These are phyloP conservation scores for Cantharis rufa DNA, from an alignment of 2,888 invertebrate species.

Conservation along the genomic window DNA sequence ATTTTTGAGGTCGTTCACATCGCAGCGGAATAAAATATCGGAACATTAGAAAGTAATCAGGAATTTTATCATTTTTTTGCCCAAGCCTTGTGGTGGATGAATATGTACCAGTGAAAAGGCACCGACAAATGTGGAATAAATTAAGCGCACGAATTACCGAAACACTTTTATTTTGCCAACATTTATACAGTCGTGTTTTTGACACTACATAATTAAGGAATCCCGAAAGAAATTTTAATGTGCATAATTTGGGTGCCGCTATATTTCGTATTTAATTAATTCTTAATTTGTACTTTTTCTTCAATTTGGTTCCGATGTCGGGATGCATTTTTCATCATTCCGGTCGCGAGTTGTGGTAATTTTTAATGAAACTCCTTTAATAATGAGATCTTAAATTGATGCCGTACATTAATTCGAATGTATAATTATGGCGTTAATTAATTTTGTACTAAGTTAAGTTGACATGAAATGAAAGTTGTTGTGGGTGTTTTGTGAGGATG, in stretches of 20 bases:
- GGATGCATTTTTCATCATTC: not conserved
- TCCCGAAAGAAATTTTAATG: not conserved
- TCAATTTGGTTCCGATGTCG: not conserved
- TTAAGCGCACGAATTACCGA: not conserved
- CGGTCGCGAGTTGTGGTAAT: not conserved
- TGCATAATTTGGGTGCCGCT: not conserved
- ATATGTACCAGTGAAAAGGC: not conserved
- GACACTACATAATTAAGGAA: not conserved
- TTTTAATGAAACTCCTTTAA: not conserved
- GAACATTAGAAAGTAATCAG: not conserved
- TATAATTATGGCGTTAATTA: not conserved
- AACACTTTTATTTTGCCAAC: not conserved
- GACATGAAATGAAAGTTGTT: constrained; percentile 3
- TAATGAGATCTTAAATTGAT: not conserved
- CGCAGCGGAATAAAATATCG: not conserved
- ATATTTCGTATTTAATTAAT: not conserved
- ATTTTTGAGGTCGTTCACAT: not conserved
- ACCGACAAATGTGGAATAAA: not conserved
- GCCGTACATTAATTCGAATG: not conserved
- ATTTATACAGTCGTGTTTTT: not conserved
- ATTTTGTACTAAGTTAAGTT: not conserved
- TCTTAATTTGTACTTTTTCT: not conserved
- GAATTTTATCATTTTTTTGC: not conserved
- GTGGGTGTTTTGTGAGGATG: not conserved
- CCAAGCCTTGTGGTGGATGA: not conserved